Evolutionary conservation across 2,113 vertebrate genomes (phyloP).

Genomic region (Orthonyx spaldingii): DNA sequence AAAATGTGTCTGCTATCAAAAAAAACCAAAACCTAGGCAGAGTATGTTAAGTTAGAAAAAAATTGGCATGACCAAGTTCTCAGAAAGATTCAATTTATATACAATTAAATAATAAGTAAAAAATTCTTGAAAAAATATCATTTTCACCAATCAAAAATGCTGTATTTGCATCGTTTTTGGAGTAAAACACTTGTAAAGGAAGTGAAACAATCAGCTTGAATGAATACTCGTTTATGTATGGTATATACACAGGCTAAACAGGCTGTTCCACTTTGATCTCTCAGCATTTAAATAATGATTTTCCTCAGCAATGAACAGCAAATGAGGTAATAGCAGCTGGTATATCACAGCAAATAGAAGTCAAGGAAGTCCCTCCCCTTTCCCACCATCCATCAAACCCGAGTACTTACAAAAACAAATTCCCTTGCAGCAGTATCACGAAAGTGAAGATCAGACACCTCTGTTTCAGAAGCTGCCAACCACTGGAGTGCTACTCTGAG

Average conservation of each 20-base stretch:
- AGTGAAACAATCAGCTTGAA: neutral
- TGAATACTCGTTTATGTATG: neutral
- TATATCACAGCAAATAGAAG: neutral
- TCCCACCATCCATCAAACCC: neutral
- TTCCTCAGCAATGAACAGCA: neutral
- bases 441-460: slow-evolving; percentile 80
- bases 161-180: neutral
- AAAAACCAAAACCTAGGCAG: neutral
- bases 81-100: neutral
- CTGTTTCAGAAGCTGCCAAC: slow-evolving; percentile 87
- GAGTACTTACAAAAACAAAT: slow-evolving; percentile 80
- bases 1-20: neutral
- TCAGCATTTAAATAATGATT: neutral
- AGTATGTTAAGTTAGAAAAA: neutral
- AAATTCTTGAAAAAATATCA: neutral
- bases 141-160: neutral
- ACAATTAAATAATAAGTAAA: neutral
- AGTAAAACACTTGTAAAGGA: neutral
- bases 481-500: slow-evolving; percentile 88
- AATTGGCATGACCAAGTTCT: neutral
- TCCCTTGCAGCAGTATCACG: slow-evolving; percentile 72
- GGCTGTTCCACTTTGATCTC: neutral
- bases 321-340: neutral
- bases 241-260: neutral
- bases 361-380: neutral